Conservation (phyloP, 1,140 invertebrate species). For the Drosophila kikkawai region DNA sequence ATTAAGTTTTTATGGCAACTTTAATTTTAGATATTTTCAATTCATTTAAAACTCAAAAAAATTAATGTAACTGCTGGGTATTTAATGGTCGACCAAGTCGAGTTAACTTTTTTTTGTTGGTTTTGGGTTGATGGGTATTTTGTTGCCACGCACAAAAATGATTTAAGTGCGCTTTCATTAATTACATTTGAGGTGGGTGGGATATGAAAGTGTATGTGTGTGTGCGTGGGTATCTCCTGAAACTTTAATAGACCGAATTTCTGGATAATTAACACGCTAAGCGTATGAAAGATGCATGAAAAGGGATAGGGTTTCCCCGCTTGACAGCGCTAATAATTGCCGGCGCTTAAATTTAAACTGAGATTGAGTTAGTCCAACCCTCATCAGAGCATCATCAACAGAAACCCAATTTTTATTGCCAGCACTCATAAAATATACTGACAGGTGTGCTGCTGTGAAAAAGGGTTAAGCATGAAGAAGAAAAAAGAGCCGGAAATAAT, state of each 20-base stretch:
- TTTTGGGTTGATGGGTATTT: slow-evolving; percentile 37
- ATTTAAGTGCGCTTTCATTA: slow-evolving; percentile 82
- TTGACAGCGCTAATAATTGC: slow-evolving; percentile 66
- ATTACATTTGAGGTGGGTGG: slow-evolving; percentile 66
- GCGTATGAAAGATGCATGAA: slow-evolving; percentile 77
- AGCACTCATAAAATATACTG: slow-evolving; percentile 26
- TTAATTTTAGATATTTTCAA: no score
- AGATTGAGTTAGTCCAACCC: slow-evolving; percentile 63
- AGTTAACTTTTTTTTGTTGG: slow-evolving; percentile 8
- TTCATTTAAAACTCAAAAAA: no score
- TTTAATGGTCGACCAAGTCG: neutral
- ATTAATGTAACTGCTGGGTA: neutral
- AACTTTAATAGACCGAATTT: slow-evolving; percentile 83
- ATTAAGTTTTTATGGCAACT: no score
- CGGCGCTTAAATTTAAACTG: slow-evolving; percentile 74
- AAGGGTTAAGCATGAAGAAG: neutral
- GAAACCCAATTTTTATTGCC: slow-evolving; percentile 35
- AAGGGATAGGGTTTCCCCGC: slow-evolving; percentile 24
- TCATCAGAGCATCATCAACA: slow-evolving; percentile 38
- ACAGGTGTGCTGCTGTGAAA: slow-evolving; percentile 15
- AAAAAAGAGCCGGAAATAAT: neutral
- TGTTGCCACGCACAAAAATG: slow-evolving; percentile 76
- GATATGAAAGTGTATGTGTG: neutral
- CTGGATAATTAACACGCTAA: slow-evolving; percentile 80
- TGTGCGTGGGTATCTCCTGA: slow-evolving; percentile 38